phyloP scores from a whole-genome alignment of 2,797 vertebrate species.

The Enteromius mattozi region DNA sequence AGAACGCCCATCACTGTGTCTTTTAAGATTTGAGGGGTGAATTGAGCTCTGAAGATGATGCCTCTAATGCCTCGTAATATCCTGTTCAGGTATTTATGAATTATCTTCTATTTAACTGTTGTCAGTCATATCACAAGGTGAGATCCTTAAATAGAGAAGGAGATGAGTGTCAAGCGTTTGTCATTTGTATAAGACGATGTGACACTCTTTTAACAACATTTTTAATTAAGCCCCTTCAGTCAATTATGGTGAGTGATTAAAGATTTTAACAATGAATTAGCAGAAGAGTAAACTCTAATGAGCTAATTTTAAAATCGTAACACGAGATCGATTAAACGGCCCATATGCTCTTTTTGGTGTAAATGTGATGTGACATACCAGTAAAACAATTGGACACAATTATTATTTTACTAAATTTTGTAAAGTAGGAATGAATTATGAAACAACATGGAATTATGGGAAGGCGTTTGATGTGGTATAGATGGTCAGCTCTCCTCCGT shows the following conservation, averaged over 20 bases:
- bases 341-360: not conserved
- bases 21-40: not conserved
- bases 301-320: conserved; percentile 19
- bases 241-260: conserved; percentile 37
- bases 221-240: conserved; percentile 30
- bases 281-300: conserved; percentile 25
- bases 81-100: not conserved
- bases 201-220: not conserved
- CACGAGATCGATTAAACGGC: conserved; percentile 8
- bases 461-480: no score
- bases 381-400: not conserved
- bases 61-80: not conserved
- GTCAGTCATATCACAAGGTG: not conserved
- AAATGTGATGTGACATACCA: not conserved
- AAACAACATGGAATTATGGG: not conserved
- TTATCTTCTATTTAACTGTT: conserved; percentile 1
- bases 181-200: conserved; percentile 4
- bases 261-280: conserved; percentile 28
- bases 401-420: not conserved
- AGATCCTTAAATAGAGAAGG: not conserved
- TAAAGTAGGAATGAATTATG: not conserved
- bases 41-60: not conserved
- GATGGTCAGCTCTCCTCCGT: no score
- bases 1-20: not conserved
- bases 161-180: not conserved